Percentiles rank a stretch among this genome's conserved stretches.
Evolutionary conservation across 2,113 vertebrate genomes (phyloP).

Genomic region (Paradisaea rubra): DNA sequence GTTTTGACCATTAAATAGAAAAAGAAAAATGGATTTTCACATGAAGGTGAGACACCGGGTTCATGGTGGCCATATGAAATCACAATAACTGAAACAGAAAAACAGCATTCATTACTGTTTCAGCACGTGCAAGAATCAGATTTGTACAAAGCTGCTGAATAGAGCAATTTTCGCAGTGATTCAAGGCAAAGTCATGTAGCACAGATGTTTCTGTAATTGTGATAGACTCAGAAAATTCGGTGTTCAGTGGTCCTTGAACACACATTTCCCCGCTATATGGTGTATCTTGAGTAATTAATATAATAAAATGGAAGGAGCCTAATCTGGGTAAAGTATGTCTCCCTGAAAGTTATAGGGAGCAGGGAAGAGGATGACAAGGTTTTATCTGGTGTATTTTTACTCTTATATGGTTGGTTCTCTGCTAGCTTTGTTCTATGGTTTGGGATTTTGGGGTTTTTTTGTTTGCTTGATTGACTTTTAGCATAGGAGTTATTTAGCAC

Average conservation of each 20-base stretch:
- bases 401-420: neutral
- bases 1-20: neutral
- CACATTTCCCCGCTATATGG: neutral
- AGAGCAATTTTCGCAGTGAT: neutral
- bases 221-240: neutral
- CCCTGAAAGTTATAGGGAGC: neutral
- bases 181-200: neutral
- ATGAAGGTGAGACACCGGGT: neutral
- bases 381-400: neutral
- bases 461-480: neutral
- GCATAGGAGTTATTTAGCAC: neutral
- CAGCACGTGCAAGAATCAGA: neutral
- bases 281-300: neutral
- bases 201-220: slow-evolving; percentile 32
- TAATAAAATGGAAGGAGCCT: neutral
- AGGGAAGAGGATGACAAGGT: neutral
- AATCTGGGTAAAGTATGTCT: neutral
- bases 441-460: neutral
- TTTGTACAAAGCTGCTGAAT: neutral
- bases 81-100: neutral
- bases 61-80: neutral
- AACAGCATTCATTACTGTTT: neutral
- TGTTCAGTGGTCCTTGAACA: neutral
- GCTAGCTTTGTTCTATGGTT: neutral
- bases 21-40: neutral